Evolutionary conservation across 2,113 vertebrate species (phyloP).

Genomic region (Toxotes chatareus): DNA sequence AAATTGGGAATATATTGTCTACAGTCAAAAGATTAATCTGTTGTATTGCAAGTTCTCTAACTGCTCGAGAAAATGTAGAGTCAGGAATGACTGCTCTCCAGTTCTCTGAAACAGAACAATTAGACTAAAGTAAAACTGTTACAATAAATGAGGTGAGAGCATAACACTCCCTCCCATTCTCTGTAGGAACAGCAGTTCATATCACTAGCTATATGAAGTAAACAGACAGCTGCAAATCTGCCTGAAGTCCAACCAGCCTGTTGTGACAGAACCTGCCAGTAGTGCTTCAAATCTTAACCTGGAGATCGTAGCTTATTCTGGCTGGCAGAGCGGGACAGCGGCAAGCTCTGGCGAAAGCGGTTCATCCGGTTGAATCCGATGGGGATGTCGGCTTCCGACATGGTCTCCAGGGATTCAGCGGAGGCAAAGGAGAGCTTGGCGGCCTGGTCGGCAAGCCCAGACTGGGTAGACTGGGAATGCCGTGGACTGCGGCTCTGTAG

Average conservation of each 20-base stretch:
- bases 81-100: not conserved
- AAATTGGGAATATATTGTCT: not conserved
- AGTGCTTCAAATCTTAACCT: slow-evolving; percentile 83
- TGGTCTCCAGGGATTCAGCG: slow-evolving; percentile 97
- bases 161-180: not conserved
- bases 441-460: slow-evolving; percentile 96
- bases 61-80: not conserved
- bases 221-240: slow-evolving; percentile 40
- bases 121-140: not conserved
- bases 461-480: slow-evolving; percentile 96
- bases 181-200: not conserved
- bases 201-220: slow-evolving; percentile 9
- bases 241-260: slow-evolving; percentile 22
- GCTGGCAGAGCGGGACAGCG: slow-evolving; percentile 95
- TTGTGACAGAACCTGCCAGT: slow-evolving; percentile 29
- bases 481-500: slow-evolving; percentile 93
- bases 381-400: slow-evolving; percentile 98
- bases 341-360: slow-evolving; percentile 97
- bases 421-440: slow-evolving; percentile 98
- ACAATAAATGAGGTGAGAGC: not conserved
- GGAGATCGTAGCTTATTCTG: slow-evolving; percentile 97
- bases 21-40: not conserved
- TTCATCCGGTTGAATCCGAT: slow-evolving; percentile 98
- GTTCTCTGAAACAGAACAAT: slow-evolving; percentile 7
- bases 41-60: not conserved